Percentiles rank a stretch among this genome's conserved stretches.
Evolutionary conservation across 2,888 invertebrate species (phyloP).

Genomic region (Cabera pusaria): DNA sequence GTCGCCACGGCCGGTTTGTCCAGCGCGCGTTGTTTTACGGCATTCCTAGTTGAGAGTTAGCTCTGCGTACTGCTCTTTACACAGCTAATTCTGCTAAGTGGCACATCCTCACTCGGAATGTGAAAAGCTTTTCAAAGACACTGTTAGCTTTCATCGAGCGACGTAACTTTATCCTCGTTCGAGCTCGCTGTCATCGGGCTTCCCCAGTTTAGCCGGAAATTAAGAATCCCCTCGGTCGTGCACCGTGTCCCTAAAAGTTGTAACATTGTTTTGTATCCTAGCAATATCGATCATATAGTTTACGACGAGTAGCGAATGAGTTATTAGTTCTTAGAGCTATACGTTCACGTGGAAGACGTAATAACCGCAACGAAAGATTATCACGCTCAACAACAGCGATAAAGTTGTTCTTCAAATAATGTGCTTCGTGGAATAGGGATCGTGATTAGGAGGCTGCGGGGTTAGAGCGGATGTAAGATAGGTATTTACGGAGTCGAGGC

Average conservation of each 20-base stretch:
- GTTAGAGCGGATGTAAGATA: conserved; percentile 25
- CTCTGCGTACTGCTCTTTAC: conserved; percentile 38
- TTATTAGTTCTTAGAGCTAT: conserved; percentile 12
- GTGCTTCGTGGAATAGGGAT: conserved; percentile 22
- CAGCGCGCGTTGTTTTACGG: conserved; percentile 67
- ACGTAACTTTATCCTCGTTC: conserved; percentile 28
- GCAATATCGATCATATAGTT: conserved; percentile 66
- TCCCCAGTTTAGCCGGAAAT: conserved; percentile 68
- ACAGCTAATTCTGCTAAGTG: conserved; percentile 39
- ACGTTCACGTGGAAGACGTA: conserved; percentile 19
- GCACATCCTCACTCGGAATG: conserved; percentile 33
- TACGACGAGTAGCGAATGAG: conserved; percentile 12
- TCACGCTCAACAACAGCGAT: conserved; percentile 19
- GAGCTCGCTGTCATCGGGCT: conserved; percentile 47
- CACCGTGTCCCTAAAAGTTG: conserved; percentile 55
- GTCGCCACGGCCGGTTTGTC: conserved; percentile 66
- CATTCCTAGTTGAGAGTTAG: conserved; percentile 55
- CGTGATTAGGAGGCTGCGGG: conserved; percentile 20
- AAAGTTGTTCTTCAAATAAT: too few relatives aligned
- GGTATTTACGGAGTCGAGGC: conserved; percentile 43
- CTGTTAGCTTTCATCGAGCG: conserved; percentile 12
- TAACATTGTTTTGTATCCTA: conserved; percentile 67
- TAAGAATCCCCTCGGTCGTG: conserved; percentile 61
- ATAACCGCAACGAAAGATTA: conserved; percentile 23
- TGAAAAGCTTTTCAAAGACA: conserved; percentile 20